Evolutionary conservation across 37 sponge, comb jelly and placozoan species (phyloP), one percentile per base, ranked within the genome.

Genomic region (Cliona cf. orientalis): DNA sequence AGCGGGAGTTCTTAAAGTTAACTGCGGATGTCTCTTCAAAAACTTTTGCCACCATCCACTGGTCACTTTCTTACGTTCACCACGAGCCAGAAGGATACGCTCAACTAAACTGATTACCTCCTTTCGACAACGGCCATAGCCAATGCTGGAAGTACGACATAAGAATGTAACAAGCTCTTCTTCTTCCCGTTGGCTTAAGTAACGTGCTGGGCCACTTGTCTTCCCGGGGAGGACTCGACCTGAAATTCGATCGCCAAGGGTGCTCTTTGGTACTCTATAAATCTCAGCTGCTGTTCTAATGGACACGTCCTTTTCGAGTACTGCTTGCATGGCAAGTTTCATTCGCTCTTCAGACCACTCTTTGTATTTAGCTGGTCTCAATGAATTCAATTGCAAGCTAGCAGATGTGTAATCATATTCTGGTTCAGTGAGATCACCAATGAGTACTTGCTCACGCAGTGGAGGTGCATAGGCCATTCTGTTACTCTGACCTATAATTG

Each of bases 111-210:
- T 41, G 38, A 76, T 61, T 2, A 76, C 64, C 25, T 76, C 78
- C n/a, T 3, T 38, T 11, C 78, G 40, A n/a, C 64, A 42, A 21
- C 78, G 78, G 2, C 44, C 80, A 80, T 53, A 31, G 25, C 80
- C 69, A 2, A 80, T 53, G 2, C 1, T 7, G 39, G 69, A 49
- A 23, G 38, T 12, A 31, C 56, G 14, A 2, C 5, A 33, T 2
- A 80, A 32, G 38, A 80, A 80, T 5, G 28, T 46, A 2, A 69
- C 80, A 1, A 80, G 69, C 38, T 66, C 80, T 28, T 80, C 56
- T 29, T 80, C 80, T 66, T 80, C 80, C 1, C 1, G 1, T 3
- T 23, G 9, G 1, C 25, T 5, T 36, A 80, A 39, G 31, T 33
- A 80, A n/a, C n/a, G n/a, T n/a, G n/a, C n/a, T n/a, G n/a, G n/a